These are phyloP conservation scores for Aethes cnicana DNA, from an alignment of 2,888 invertebrate species.

Conservation along the genomic window DNA sequence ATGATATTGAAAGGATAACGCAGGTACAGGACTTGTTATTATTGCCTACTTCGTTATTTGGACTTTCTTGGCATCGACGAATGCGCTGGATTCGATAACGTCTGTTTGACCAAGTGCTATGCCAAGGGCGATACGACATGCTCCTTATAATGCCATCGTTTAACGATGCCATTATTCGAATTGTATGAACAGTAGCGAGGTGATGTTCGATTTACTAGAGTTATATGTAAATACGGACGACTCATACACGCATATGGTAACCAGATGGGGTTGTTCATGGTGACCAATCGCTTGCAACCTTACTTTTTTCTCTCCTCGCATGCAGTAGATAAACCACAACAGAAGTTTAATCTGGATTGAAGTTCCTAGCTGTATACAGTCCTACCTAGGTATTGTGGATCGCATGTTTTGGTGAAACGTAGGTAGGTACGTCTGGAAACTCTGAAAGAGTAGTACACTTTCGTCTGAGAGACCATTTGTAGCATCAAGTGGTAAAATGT, in stretches of 20 bases:
- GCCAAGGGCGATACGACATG: slow-evolving; percentile 55
- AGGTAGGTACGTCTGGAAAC: too few relatives aligned
- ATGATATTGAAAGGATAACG: too few relatives aligned
- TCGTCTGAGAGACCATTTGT: too few relatives aligned
- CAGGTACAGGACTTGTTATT: too few relatives aligned
- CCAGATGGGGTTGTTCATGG: slow-evolving; percentile 27
- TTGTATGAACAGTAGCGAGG: slow-evolving; percentile 32
- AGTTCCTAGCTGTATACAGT: too few relatives aligned
- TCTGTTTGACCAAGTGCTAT: slow-evolving; percentile 65
- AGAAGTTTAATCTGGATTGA: too few relatives aligned
- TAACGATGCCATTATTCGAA: slow-evolving; percentile 34
- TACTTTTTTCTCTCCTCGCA: neutral
- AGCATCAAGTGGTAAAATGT: too few relatives aligned
- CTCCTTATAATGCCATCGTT: slow-evolving; percentile 34
- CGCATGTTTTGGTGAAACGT: too few relatives aligned
- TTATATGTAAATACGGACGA: slow-evolving; percentile 30
- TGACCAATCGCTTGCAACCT: slow-evolving; percentile 8
- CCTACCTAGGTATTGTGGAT: too few relatives aligned
- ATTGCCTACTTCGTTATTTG: neutral
- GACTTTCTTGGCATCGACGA: slow-evolving; percentile 33
- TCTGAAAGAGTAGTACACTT: too few relatives aligned
- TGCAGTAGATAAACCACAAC: too few relatives aligned
- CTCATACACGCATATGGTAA: slow-evolving; percentile 33
- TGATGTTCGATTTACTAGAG: slow-evolving; percentile 35
- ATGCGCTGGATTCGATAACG: slow-evolving; percentile 57